phyloP scores from a whole-genome alignment of 2,888 invertebrate genomes.

The Ditula angustiorana region DNA sequence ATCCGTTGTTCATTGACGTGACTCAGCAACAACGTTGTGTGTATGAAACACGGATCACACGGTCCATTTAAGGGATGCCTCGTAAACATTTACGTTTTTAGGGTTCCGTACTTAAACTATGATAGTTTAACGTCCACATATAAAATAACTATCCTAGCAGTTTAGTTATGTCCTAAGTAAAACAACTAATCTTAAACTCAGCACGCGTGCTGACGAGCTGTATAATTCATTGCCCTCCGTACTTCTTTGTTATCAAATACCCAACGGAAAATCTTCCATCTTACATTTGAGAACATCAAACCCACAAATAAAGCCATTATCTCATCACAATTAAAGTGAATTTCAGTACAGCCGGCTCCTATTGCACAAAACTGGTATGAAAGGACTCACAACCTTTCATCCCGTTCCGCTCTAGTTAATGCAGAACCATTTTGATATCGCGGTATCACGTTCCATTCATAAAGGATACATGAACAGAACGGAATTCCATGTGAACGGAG shows the following conservation, averaged over 20 bases:
- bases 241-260: neutral
- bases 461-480: constrained; percentile 10
- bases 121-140: too few relatives aligned
- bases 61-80: too few relatives aligned
- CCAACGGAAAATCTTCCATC: neutral
- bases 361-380: neutral
- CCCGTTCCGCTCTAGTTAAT: constrained; percentile 18
- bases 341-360: constrained; percentile 2
- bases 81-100: too few relatives aligned
- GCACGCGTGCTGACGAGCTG: neutral
- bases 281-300: neutral
- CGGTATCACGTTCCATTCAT: constrained; percentile 16
- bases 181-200: too few relatives aligned
- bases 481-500: constrained; percentile 9
- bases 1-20: too few relatives aligned
- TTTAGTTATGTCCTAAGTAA: too few relatives aligned
- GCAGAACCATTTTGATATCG: constrained; percentile 14
- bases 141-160: too few relatives aligned
- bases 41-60: too few relatives aligned
- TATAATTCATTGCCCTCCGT: neutral
- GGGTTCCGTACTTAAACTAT: too few relatives aligned
- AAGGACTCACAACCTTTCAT: constrained; percentile 18
- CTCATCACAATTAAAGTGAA: constrained; percentile 1
- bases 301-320: neutral
- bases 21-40: too few relatives aligned